Percentiles rank a stretch among this genome's conserved stretches.
These are phyloP conservation scores for Murina feae DNA, from an alignment of 2,113 vertebrate genomes.

Conservation along the genomic window DNA sequence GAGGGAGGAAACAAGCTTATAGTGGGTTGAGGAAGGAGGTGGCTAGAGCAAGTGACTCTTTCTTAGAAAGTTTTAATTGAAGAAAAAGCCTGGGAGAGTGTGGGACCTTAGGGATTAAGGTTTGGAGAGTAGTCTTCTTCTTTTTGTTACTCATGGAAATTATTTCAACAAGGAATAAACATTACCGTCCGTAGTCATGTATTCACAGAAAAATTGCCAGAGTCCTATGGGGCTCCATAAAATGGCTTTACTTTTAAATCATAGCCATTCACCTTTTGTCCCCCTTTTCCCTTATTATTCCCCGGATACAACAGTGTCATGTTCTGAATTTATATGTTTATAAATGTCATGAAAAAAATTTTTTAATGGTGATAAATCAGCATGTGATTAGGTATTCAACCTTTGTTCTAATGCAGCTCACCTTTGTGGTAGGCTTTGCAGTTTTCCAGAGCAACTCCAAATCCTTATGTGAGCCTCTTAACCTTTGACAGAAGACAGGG, in stretches of 20 bases:
- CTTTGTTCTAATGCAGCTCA: background rate
- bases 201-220: background rate
- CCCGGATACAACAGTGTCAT: background rate
- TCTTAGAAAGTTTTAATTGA: background rate
- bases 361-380: background rate
- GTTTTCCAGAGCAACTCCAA: background rate
- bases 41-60: background rate
- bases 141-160: slow-evolving; percentile 9
- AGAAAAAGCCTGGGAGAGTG: background rate
- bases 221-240: background rate
- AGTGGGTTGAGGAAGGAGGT: background rate
- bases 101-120: background rate
- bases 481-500: background rate
- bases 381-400: background rate
- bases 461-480: background rate
- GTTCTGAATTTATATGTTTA: slow-evolving; percentile 22
- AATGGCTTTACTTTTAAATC: background rate
- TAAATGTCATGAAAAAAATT: background rate
- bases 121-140: background rate
- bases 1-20: background rate
- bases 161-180: background rate
- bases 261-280: background rate
- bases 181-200: background rate
- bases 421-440: background rate
- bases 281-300: background rate